Evolutionary conservation across 1,140 invertebrate genomes (phyloP).

Genomic region (Leptinotarsa undecemlineata): DNA sequence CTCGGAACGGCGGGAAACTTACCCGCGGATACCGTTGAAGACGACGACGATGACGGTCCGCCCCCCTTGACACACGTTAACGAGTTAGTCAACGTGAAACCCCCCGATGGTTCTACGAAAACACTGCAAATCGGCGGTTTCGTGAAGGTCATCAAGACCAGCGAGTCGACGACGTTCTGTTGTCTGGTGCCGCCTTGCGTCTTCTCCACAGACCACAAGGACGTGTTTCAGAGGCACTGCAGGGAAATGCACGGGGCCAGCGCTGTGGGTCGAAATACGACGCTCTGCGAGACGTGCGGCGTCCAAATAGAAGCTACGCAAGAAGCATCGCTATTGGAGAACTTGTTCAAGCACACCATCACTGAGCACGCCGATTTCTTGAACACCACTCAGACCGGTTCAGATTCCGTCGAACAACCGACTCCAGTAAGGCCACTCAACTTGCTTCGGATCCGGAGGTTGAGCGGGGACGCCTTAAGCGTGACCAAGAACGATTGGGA

Average conservation of each 20-base stretch:
- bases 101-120: background rate
- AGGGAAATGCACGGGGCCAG: constrained; percentile 34
- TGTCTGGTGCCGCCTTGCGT: constrained; percentile 45
- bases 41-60: constrained; percentile 14
- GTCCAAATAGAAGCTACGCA: constrained; percentile 22
- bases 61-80: constrained; percentile 36
- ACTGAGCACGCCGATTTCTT: constrained; percentile 36
- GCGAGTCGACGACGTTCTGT: constrained; percentile 34
- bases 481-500: constrained; percentile 30
- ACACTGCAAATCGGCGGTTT: constrained; percentile 32
- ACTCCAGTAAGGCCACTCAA: background rate
- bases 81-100: background rate
- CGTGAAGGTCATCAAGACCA: constrained; percentile 38
- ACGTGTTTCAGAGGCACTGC: constrained; percentile 45
- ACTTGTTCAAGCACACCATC: constrained; percentile 39
- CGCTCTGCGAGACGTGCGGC: constrained; percentile 35
- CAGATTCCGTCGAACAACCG: background rate
- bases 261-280: constrained; percentile 9
- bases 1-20: constrained; percentile 26
- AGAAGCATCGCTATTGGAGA: constrained; percentile 32
- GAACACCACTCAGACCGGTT: background rate
- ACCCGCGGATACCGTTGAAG: background rate
- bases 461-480: constrained; percentile 48
- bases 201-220: constrained; percentile 38
- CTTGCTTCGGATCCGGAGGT: constrained; percentile 33